These are phyloP conservation scores for Elephantulus edwardii DNA, from an alignment of 2,113 vertebrate genomes.

Conservation along the genomic window DNA sequence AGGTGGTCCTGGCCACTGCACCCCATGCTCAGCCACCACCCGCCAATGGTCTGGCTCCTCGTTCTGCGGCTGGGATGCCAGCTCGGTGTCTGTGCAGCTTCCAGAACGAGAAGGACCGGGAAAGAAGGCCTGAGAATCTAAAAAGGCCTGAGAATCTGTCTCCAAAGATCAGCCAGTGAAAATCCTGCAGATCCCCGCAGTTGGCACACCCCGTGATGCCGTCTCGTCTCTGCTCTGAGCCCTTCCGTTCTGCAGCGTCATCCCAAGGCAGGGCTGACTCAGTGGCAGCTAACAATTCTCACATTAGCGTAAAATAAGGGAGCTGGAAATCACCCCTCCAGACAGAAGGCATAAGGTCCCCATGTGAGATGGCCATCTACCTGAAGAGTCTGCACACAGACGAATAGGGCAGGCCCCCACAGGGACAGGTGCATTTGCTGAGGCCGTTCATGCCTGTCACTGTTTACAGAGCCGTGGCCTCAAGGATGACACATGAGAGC, in stretches of 20 bases:
- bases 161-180: background rate
- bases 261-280: background rate
- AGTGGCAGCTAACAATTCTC: background rate
- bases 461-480: background rate
- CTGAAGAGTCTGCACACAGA: background rate
- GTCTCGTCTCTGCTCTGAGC: background rate
- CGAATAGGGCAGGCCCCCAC: rapidly evolving
- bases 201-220: too few species aligned
- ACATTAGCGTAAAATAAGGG: rapidly evolving
- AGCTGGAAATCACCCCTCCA: rapidly evolving
- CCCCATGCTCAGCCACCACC: too few species aligned
- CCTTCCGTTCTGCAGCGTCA: too few species aligned
- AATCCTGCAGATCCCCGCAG: background rate
- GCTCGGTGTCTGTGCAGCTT: background rate
- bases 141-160: background rate
- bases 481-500: rapidly evolving
- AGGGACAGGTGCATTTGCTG: background rate
- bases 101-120: background rate
- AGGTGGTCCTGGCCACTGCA: too few species aligned
- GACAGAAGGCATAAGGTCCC: background rate
- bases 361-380: rapidly evolving
- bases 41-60: too few species aligned
- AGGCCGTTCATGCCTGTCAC: background rate
- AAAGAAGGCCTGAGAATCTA: background rate
- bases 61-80: too few species aligned